Evolutionary conservation across 2,113 vertebrate species (phyloP), one percentile per base, ranked within the genome.

Genomic region (Salvelinus alpinus): DNA sequence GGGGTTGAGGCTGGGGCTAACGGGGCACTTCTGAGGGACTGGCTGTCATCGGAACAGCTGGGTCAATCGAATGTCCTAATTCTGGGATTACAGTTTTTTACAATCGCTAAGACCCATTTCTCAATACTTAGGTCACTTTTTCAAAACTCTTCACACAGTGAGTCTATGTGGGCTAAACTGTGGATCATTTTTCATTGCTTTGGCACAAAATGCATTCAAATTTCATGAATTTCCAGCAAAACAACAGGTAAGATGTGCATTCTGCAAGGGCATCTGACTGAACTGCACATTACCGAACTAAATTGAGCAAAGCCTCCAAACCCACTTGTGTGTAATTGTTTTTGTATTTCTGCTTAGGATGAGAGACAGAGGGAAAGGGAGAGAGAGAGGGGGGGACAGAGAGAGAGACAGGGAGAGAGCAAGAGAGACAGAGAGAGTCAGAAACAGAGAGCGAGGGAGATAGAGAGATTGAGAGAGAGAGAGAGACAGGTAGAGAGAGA

Each of bases 51-150:
- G 73, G 70, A 91, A 88, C 88, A 89, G 89, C 88, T 90, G 84
- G 88, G 88, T 90, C 87, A 89, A 79, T 89, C 87, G 88, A 90
- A 84, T 90, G 83, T 88, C 83, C 82, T 88, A 85, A 85, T 84
- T 90, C 82, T 83, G 67, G 74, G 77, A 90, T 87, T 86, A 38
- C 7, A 34, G 34, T 34, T 34, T 7, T 34, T 34, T 34, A 34
- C 34, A 34, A 34, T 34, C 34, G 1, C 34, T 34, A 34, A 6
- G 34, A 34, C 34, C 6, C 34, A 34, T 34, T 34, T 34, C 34
- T 34, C 34, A 34, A 34, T 34, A 34, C 6, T 6, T 34, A 34
- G 34, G 6, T 34, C 34, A 34, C 6, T 34, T 34, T 34, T 34
- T 34, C 34, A 34, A 34, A 34, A 34, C 34, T 8, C 6, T 34